These are phyloP conservation scores for Geococcyx californianus DNA, from an alignment of 2,113 vertebrate species.

Conservation along the genomic window DNA sequence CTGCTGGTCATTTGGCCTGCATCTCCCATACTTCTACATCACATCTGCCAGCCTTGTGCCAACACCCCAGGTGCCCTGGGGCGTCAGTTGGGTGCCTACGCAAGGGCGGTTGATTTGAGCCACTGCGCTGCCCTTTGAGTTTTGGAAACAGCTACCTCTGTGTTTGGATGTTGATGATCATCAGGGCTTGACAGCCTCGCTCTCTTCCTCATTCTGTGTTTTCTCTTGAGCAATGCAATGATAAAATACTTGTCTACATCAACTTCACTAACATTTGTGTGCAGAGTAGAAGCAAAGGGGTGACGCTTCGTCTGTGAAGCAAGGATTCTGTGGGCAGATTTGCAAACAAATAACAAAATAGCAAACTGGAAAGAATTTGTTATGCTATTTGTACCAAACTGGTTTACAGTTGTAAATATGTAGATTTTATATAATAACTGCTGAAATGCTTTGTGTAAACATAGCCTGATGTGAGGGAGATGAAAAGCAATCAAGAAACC, in stretches of 20 bases:
- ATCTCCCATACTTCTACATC: not conserved
- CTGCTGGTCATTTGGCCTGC: not conserved
- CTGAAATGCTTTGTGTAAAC: not conserved
- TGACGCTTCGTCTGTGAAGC: not conserved
- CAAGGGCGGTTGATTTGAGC: not conserved
- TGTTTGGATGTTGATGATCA: not conserved
- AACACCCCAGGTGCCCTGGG: not conserved
- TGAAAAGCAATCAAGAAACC: not conserved
- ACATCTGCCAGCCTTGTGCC: not conserved
- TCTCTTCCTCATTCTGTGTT: not conserved
- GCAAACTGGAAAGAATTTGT: not conserved
- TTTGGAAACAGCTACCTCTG: not conserved
- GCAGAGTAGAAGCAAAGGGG: not conserved
- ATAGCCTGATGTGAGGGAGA: not conserved
- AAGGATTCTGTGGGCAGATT: not conserved
- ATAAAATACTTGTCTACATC: not conserved
- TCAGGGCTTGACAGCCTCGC: not conserved
- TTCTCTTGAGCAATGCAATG: not conserved
- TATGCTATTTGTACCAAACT: not conserved
- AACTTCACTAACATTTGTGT: not conserved
- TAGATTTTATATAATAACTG: not conserved
- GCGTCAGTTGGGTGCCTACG: not conserved
- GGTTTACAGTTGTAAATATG: not conserved
- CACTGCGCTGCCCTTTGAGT: not conserved
- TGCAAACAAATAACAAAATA: not conserved